phyloP scores from a whole-genome alignment of 2,888 invertebrate genomes.

The Onthophagus sagittarius region DNA sequence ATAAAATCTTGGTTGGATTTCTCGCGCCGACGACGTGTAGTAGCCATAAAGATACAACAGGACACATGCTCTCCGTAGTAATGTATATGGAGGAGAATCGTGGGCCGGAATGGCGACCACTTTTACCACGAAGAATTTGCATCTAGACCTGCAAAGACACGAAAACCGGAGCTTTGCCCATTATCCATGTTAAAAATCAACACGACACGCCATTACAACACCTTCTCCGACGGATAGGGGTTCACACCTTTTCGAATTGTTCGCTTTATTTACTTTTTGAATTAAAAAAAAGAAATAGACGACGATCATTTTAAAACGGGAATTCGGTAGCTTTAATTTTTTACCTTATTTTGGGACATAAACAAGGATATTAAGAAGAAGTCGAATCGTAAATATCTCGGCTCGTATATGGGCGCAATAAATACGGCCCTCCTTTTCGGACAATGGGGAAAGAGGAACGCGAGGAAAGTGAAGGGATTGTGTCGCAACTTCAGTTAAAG shows the following conservation, averaged over 20 bases:
- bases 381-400: constrained; percentile 4
- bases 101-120: constrained; percentile 39
- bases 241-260: constrained; percentile 6
- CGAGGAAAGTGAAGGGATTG: constrained; percentile 3
- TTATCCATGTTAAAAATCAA: constrained; percentile 9
- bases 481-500: neutral
- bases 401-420: constrained; percentile 2
- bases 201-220: constrained; percentile 16
- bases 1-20: constrained; percentile 1
- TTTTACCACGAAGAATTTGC: constrained; percentile 40
- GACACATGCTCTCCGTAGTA: constrained; percentile 33
- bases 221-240: neutral
- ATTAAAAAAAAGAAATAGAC: neutral
- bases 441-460: neutral
- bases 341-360: neutral
- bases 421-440: constrained; percentile 5
- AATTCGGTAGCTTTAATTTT: no score
- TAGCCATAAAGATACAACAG: constrained; percentile 35
- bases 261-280: neutral
- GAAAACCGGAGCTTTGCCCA: constrained; percentile 4
- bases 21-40: constrained; percentile 15
- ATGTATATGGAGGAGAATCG: constrained; percentile 26
- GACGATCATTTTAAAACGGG: neutral
- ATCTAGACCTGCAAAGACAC: constrained; percentile 33
- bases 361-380: constrained; percentile 10